These are phyloP conservation scores for Lycocorax pyrrhopterus DNA, from an alignment of 2,113 vertebrate genomes.

Conservation along the genomic window DNA sequence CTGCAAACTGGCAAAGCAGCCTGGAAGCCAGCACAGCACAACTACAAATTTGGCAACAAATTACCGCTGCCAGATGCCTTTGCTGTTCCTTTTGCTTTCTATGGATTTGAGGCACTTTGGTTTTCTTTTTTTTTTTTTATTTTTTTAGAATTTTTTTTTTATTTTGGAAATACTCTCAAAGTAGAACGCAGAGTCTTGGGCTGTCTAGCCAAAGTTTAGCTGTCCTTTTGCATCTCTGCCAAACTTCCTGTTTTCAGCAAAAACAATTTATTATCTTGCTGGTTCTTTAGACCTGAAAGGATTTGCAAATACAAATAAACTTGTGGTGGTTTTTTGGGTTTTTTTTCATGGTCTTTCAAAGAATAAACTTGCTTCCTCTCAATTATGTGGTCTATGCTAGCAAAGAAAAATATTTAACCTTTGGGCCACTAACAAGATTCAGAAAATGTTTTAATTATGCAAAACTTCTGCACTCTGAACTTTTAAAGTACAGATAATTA, in stretches of 20 bases:
- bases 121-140: not conserved
- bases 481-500: constrained; percentile 47
- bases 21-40: constrained; percentile 54
- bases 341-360: constrained; percentile 59
- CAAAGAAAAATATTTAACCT: constrained; percentile 66
- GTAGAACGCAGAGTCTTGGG: constrained; percentile 71
- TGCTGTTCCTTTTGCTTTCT: constrained; percentile 64
- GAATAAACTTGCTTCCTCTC: constrained; percentile 62
- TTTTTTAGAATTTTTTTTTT: no score
- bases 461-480: constrained; percentile 58
- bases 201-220: constrained; percentile 73
- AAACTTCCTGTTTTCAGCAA: constrained; percentile 82
- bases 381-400: constrained; percentile 49
- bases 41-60: constrained; percentile 66
- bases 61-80: constrained; percentile 70
- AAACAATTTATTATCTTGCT: constrained; percentile 77
- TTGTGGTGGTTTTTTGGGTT: not conserved
- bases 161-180: constrained; percentile 70
- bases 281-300: constrained; percentile 70
- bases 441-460: constrained; percentile 70
- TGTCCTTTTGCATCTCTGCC: constrained; percentile 75
- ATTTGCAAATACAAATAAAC: constrained; percentile 67
- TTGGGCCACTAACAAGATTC: constrained; percentile 50
- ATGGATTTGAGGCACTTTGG: constrained; percentile 56
- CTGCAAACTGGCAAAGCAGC: constrained; percentile 69